These are phyloP conservation scores for Maniola jurtina DNA, from an alignment of 1,140 invertebrate species.

Conservation along the genomic window DNA sequence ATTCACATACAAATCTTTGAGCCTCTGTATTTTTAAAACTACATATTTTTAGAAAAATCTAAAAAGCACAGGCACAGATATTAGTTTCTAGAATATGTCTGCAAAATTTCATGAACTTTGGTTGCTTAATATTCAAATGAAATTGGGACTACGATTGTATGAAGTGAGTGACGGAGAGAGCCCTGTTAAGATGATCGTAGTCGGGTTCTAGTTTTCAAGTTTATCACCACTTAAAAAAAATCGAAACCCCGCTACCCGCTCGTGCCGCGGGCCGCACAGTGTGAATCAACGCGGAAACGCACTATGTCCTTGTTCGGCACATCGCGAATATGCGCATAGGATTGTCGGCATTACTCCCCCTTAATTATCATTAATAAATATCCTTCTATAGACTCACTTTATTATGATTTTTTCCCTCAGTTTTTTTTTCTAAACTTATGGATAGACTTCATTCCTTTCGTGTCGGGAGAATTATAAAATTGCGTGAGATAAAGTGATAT, in stretches of 20 bases:
- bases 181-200: too few relatives aligned
- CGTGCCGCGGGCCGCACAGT: constrained; percentile 30
- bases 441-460: constrained; percentile 30
- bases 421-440: constrained; percentile 32
- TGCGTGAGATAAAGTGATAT: constrained; percentile 9
- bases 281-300: constrained; percentile 72
- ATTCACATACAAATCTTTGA: too few relatives aligned
- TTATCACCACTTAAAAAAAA: too few relatives aligned
- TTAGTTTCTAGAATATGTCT: too few relatives aligned
- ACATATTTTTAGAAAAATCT: too few relatives aligned
- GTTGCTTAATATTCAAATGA: too few relatives aligned
- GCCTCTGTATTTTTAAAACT: too few relatives aligned
- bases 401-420: constrained; percentile 29
- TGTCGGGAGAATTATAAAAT: background rate
- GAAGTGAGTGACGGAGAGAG: too few relatives aligned
- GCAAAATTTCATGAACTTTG: too few relatives aligned
- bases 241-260: constrained; percentile 26
- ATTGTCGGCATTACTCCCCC: constrained; percentile 56
- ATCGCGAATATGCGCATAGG: constrained; percentile 63
- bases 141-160: too few relatives aligned
- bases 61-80: too few relatives aligned
- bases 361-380: constrained; percentile 69
- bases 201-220: too few relatives aligned
- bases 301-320: constrained; percentile 67
- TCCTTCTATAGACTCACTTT: constrained; percentile 25